phyloP scores from a whole-genome alignment of 2,888 invertebrate genomes.

The Cantharis flavilabris region DNA sequence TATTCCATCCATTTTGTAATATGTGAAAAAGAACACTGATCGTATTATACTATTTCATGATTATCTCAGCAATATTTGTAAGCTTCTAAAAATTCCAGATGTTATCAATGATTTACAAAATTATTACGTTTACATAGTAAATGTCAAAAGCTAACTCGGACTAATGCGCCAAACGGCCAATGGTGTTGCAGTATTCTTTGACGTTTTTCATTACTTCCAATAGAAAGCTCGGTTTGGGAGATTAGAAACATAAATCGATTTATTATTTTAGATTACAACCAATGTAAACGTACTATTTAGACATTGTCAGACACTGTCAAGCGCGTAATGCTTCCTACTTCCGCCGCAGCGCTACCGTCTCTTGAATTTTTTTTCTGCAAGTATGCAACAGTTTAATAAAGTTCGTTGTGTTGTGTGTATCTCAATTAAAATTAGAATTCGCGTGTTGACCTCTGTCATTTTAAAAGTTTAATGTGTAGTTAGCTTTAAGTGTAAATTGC shows the following conservation, averaged over 20 bases:
- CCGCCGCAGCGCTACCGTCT: neutral
- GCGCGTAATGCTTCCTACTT: neutral
- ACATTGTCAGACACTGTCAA: neutral
- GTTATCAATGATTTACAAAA: neutral
- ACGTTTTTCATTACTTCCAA: neutral
- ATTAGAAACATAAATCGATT: neutral
- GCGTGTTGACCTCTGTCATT: neutral
- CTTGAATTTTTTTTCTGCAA: neutral
- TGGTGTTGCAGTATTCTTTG: neutral
- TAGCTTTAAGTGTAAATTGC: neutral
- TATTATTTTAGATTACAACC: neutral
- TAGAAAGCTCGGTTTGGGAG: neutral
- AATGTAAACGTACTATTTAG: neutral
- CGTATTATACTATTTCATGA: neutral
- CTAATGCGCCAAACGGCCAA: neutral
- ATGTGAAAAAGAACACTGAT: neutral
- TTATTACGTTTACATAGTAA: neutral
- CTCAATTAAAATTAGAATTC: neutral
- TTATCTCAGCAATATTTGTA: neutral
- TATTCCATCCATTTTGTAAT: slow-evolving; percentile 14
- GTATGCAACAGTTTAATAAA: neutral
- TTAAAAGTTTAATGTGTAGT: neutral
- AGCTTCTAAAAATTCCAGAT: neutral
- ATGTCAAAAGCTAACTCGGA: neutral
- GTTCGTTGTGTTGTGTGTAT: neutral